These are phyloP conservation scores for Exephanes ischioxanthus DNA, from an alignment of 2,888 invertebrate species.

Conservation along the genomic window DNA sequence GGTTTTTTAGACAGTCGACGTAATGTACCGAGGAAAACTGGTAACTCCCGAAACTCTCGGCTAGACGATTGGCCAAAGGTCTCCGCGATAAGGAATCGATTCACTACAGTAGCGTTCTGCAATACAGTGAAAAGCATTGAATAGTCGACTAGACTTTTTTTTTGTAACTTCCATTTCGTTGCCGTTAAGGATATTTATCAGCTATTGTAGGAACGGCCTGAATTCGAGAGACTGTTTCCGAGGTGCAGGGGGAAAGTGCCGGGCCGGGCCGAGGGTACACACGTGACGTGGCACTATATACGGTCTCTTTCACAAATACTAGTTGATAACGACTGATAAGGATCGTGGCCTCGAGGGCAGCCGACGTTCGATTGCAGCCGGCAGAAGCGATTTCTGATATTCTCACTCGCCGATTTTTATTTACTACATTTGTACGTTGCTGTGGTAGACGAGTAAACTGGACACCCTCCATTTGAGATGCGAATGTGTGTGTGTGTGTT, in stretches of 20 bases:
- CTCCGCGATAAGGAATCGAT: conserved; percentile 38
- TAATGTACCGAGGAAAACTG: neutral
- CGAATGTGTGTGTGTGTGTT: neutral
- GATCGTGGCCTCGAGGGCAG: conserved; percentile 56
- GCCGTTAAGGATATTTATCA: neutral
- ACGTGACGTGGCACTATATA: conserved; percentile 34
- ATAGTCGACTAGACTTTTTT: conserved; percentile 8
- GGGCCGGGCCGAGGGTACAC: conserved; percentile 3
- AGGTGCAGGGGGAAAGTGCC: neutral
- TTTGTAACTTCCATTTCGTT: neutral
- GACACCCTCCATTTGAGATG: neutral
- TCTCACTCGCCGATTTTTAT: conserved; percentile 16
- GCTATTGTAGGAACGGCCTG: neutral
- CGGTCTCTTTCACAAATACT: conserved; percentile 56
- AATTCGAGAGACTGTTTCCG: neutral
- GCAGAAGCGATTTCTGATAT: conserved; percentile 23
- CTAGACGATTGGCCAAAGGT: conserved; percentile 9
- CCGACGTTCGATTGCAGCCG: conserved; percentile 40
- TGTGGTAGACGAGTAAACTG: neutral
- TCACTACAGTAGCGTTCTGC: neutral
- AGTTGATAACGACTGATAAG: conserved; percentile 67
- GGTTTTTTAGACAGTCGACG: neutral
- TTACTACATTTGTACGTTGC: neutral
- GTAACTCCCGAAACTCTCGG: neutral
- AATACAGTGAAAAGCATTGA: conserved; percentile 2